Percentiles rank a stretch among this genome's conserved stretches.
These are phyloP conservation scores for Heliothis peltigera DNA, from an alignment of 2,888 invertebrate genomes.

Conservation along the genomic window DNA sequence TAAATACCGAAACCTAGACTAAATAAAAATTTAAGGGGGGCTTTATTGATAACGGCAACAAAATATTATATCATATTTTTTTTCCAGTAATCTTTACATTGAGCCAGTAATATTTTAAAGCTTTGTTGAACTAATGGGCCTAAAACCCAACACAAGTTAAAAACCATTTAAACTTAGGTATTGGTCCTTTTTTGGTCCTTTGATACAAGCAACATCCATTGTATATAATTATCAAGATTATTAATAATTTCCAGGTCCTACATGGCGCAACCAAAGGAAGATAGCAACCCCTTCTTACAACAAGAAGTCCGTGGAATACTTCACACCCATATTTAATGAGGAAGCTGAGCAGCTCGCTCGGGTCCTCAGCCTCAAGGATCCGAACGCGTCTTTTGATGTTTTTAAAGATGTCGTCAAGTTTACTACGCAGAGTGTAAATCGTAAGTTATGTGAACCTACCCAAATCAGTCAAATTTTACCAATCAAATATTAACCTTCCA, in stretches of 20 bases:
- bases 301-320: conserved; percentile 75
- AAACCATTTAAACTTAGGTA: too few species aligned
- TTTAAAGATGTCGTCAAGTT: conserved; percentile 73
- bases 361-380: conserved; percentile 64
- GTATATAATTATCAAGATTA: not conserved
- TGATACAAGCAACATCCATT: not conserved
- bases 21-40: too few species aligned
- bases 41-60: too few species aligned
- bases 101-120: too few species aligned
- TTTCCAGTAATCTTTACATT: too few species aligned
- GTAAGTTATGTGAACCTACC: conserved; percentile 67
- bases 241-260: conserved; percentile 68
- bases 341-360: conserved; percentile 70
- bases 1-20: too few species aligned
- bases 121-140: too few species aligned
- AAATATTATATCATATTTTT: too few species aligned
- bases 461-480: too few species aligned
- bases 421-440: conserved; percentile 81
- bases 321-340: conserved; percentile 70
- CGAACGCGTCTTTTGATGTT: conserved; percentile 66
- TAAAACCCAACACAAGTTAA: too few species aligned
- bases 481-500: too few species aligned
- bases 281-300: conserved; percentile 80
- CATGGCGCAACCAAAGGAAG: conserved; percentile 79
- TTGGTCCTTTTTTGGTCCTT: not conserved